Percentiles rank a stretch among this genome's conserved stretches.
Evolutionary conservation across 1,140 invertebrate genomes (phyloP).

Genomic region (Sinella curviseta): DNA sequence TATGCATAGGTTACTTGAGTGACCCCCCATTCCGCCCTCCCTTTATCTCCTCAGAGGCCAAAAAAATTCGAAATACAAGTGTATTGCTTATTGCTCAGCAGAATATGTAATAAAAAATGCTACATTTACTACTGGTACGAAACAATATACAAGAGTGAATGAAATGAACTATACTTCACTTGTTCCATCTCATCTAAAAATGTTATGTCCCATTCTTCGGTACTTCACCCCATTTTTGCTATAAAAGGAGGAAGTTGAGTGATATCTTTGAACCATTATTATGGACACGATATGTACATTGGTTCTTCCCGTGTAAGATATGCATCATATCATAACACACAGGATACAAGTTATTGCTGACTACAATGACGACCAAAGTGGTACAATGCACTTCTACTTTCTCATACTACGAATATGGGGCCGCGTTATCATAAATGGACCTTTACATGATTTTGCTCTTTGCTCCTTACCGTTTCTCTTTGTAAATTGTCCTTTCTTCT

Average conservation of each 20-base stretch:
- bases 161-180: not conserved
- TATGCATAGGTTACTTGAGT: not conserved
- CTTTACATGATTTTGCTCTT: slow-evolving; percentile 25
- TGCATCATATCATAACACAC: not conserved
- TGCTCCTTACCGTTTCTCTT: not conserved
- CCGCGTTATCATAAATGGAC: slow-evolving; percentile 19
- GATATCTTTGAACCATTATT: not conserved
- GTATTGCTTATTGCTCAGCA: no score
- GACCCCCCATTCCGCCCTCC: no score
- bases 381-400: not conserved
- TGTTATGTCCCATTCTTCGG: no score
- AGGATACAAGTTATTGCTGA: not conserved
- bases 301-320: not conserved
- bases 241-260: not conserved
- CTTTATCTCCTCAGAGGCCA: no score
- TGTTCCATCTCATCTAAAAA: not conserved
- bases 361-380: not conserved
- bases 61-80: no score
- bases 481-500: not conserved
- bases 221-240: not conserved
- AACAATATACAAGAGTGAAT: not conserved
- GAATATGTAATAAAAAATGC: no score
- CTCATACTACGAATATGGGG: not conserved
- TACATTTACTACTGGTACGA: not conserved
- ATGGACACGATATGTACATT: not conserved